Percentiles rank a stretch among this genome's conserved stretches.
phyloP scores from a whole-genome alignment of 1,140 invertebrate species.

The Zophobas morio region DNA sequence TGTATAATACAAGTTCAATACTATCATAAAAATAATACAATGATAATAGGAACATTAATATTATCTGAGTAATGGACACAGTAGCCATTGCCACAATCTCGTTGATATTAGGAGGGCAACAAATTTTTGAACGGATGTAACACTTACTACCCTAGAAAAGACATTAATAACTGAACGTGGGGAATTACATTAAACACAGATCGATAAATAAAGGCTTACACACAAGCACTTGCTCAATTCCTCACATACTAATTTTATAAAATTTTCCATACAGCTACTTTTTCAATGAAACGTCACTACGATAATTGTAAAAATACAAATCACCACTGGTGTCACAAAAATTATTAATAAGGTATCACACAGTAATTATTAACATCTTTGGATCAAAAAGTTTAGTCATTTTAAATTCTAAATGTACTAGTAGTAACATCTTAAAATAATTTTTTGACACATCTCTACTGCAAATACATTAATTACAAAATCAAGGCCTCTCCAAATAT shows the following conservation, averaged over 20 bases:
- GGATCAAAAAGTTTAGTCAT: slow-evolving; percentile 36
- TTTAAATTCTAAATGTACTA: slow-evolving; percentile 41
- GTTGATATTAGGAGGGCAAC: slow-evolving; percentile 63
- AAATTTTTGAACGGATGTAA: slow-evolving; percentile 63
- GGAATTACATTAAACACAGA: slow-evolving; percentile 54
- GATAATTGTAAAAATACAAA: slow-evolving; percentile 64
- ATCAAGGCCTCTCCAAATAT: slow-evolving; percentile 59
- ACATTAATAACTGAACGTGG: slow-evolving; percentile 46
- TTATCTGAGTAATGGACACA: slow-evolving; percentile 57
- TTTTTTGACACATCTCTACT: slow-evolving; percentile 48
- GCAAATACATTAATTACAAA: slow-evolving; percentile 53
- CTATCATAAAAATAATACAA: slow-evolving; percentile 49
- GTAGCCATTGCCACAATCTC: slow-evolving; percentile 59
- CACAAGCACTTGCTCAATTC: slow-evolving; percentile 46
- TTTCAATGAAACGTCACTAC: slow-evolving; percentile 49
- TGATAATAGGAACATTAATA: slow-evolving; percentile 56
- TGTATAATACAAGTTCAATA: slow-evolving; percentile 48
- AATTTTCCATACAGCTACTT: slow-evolving; percentile 50
- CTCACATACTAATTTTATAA: slow-evolving; percentile 53
- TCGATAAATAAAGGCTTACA: slow-evolving; percentile 46
- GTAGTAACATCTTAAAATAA: slow-evolving; percentile 47
- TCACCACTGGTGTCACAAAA: slow-evolving; percentile 56
- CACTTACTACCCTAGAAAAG: slow-evolving; percentile 61
- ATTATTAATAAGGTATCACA: slow-evolving; percentile 55
- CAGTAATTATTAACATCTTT: slow-evolving; percentile 51